phyloP scores from a whole-genome alignment of 2,888 invertebrate genomes.

The Syritta pipiens region DNA sequence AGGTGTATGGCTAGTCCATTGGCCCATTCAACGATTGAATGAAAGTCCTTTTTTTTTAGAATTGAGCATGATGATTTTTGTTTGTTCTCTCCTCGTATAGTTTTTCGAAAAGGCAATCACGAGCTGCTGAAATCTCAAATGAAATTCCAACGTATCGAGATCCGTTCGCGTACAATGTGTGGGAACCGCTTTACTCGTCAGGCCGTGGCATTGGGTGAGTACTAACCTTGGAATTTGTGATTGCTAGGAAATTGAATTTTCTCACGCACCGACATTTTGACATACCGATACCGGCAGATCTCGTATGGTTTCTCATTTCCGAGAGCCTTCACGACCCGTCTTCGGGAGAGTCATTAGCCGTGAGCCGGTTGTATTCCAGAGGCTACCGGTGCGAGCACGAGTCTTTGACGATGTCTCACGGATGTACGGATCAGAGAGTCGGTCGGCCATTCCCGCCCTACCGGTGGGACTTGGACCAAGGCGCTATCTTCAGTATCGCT shows the following conservation, averaged over 20 bases:
- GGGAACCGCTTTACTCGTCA: slow-evolving; percentile 85
- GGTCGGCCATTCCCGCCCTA: slow-evolving; percentile 33
- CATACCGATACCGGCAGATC: slow-evolving; percentile 76
- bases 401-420: slow-evolving; percentile 81
- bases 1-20: no score
- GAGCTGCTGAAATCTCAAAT: slow-evolving; percentile 92
- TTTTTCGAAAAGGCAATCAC: slow-evolving; percentile 92
- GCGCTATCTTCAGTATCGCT: slow-evolving; percentile 73
- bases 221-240: no score
- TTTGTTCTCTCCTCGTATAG: slow-evolving; percentile 67
- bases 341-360: slow-evolving; percentile 87
- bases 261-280: background rate
- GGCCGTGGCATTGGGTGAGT: slow-evolving; percentile 82
- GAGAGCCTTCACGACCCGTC: slow-evolving; percentile 81
- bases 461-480: slow-evolving; percentile 71
- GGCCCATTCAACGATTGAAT: no score
- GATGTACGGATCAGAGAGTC: slow-evolving; percentile 79
- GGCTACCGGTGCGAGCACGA: slow-evolving; percentile 78
- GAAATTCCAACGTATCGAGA: slow-evolving; percentile 91
- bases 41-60: background rate
- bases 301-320: slow-evolving; percentile 77
- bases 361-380: slow-evolving; percentile 81
- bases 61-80: no score
- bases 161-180: slow-evolving; percentile 89
- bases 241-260: background rate